Conservation (phyloP, 2,113 vertebrate species). For the Copsychus sechellarum region DNA sequence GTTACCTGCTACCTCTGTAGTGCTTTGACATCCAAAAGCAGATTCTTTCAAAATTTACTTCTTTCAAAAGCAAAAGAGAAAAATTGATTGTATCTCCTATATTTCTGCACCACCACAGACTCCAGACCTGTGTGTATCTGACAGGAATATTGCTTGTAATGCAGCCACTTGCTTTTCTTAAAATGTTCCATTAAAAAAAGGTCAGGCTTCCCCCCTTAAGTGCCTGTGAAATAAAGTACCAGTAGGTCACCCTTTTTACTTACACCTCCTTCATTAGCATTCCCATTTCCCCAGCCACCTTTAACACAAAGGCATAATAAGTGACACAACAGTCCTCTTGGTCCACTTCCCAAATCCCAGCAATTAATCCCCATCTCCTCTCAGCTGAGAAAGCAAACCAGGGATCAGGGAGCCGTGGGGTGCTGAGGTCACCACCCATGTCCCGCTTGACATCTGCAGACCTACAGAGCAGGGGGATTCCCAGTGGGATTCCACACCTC, state of each 20-base stretch:
- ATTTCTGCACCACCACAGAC: not conserved
- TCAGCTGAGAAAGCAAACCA: not conserved
- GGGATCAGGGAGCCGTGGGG: not conserved
- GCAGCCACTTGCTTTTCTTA: not conserved
- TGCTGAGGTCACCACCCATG: not conserved
- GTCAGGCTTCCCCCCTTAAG: not conserved
- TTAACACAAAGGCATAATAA: not conserved
- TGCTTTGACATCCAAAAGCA: not conserved
- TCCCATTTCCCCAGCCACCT: not conserved
- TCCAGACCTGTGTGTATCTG: not conserved
- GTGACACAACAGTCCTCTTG: not conserved
- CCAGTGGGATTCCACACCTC: not conserved
- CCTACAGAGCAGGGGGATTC: not conserved
- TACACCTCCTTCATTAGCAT: not conserved
- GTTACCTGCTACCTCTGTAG: not conserved
- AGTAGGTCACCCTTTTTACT: not conserved
- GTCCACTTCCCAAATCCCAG: not conserved
- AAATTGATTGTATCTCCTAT: not conserved
- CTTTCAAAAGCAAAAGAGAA: not conserved
- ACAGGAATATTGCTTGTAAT: not conserved
- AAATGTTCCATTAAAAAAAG: not conserved
- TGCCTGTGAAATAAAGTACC: not conserved
- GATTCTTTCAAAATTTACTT: not conserved
- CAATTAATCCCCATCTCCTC: not conserved
- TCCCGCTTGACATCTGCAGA: not conserved